Evolutionary conservation across 2,113 vertebrate genomes (phyloP).

Genomic region (Oenanthe melanoleuca): DNA sequence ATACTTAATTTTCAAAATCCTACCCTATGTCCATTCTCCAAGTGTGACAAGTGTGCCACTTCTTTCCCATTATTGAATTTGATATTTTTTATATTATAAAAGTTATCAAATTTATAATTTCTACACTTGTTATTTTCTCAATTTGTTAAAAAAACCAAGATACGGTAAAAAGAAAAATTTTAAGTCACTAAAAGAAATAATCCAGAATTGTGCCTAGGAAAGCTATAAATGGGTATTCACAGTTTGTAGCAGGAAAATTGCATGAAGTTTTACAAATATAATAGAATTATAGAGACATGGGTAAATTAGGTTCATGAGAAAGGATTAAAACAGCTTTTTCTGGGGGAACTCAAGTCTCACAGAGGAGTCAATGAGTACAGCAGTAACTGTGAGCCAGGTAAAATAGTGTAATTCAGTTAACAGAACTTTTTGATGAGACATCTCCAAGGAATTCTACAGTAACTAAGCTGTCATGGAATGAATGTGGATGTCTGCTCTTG

Average conservation of each 20-base stretch:
- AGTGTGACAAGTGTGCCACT: neutral
- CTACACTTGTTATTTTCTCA: neutral
- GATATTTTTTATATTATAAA: neutral
- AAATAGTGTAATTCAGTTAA: neutral
- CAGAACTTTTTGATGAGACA: neutral
- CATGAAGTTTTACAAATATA: neutral
- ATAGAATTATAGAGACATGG: neutral
- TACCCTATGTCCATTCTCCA: neutral
- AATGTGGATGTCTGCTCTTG: neutral
- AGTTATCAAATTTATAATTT: neutral
- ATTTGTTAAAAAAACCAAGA: neutral
- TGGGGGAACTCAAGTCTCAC: neutral
- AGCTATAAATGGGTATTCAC: neutral
- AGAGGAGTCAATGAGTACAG: neutral
- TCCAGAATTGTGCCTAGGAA: neutral
- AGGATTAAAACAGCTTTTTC: neutral
- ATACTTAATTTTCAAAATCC: neutral
- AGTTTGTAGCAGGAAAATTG: neutral
- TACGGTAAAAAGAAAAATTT: neutral
- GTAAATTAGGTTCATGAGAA: neutral
- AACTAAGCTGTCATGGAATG: neutral
- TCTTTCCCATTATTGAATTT: neutral
- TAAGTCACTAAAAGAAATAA: neutral
- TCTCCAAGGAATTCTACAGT: neutral
- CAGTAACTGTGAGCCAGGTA: neutral